Evolutionary conservation across 2,113 vertebrate genomes (phyloP), one percentile per base, ranked within the genome.

Genomic region (Carlito syrichta): DNA sequence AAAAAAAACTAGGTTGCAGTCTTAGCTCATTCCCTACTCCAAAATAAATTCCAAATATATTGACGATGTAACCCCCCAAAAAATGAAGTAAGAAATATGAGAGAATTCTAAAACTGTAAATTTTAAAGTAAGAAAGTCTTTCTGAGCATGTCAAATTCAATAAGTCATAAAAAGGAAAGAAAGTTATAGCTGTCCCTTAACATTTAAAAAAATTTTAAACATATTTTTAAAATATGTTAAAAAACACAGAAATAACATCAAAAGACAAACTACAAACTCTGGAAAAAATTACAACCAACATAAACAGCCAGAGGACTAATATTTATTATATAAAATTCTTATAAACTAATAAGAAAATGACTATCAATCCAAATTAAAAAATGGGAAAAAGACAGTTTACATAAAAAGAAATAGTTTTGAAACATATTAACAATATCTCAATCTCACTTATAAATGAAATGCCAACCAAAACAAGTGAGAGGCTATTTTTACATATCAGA

Each of bases 1-100:
- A 2, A 58, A 54, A 89, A 88, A 79, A 79, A 48, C 13, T 35
- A 63, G 22, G 81, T 38, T 90, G 56, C 22, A 82, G 30, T 20
- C n/a, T 96, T 86, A 81, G 40, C 30, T 81, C 86, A 82, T 40
- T 54, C n/a, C n/a, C 93, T 82, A 82, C 30, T 93, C 58, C 43
- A 86, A 86, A 93, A 90, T 86, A 93, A 96, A 81, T 90, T 86
- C 60, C 86, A 94, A 66, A 91, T 58, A 30, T 54, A 50, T 9
- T 25, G 3, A 83, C 89, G 30, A 76, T 62, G 82, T 71, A 90
- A 93, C 82, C 30, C 52, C 62, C 62, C 66, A 86, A 27, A 83
- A 56, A 81, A 45, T 23, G 22, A 86, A 74, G 32, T 50, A 63
- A 58, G 60, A 68, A 63, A 93, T 54, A 81, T 10, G 22, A 56